phyloP scores from a whole-genome alignment of 2,113 vertebrate genomes.

The Galbula dea region DNA sequence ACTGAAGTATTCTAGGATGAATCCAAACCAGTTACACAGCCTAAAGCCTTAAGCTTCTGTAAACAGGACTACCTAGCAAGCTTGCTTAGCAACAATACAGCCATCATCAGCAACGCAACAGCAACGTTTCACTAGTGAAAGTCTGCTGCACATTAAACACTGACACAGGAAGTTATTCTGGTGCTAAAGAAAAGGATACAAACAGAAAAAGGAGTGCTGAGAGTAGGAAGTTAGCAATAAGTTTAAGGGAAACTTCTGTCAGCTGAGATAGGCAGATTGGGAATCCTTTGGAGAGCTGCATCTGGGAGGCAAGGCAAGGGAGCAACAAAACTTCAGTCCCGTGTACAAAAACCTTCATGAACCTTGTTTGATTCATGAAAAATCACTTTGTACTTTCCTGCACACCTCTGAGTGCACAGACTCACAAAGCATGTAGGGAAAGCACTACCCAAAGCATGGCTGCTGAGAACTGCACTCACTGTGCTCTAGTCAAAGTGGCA shows the following conservation, averaged over 20 bases:
- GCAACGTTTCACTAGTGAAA: neutral
- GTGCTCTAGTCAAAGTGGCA: accelerated
- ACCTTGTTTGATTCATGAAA: neutral
- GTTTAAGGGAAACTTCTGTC: neutral
- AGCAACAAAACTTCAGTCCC: neutral
- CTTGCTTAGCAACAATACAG: neutral
- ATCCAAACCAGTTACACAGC: neutral
- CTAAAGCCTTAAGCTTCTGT: neutral
- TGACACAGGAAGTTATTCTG: neutral
- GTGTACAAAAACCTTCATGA: neutral
- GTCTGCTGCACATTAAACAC: neutral
- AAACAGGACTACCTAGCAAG: neutral
- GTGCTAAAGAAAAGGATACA: neutral
- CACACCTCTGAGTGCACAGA: neutral
- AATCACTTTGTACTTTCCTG: neutral
- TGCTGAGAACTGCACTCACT: neutral
- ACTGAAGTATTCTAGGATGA: neutral
- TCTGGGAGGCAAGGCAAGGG: neutral
- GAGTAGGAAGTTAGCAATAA: accelerated
- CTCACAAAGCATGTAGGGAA: neutral
- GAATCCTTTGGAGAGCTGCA: neutral
- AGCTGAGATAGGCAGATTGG: neutral
- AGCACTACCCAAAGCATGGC: neutral
- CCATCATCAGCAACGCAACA: neutral
- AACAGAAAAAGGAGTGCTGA: neutral